Conservation (phyloP, 2,888 invertebrate species). For the Mesoligia furuncula region DNA sequence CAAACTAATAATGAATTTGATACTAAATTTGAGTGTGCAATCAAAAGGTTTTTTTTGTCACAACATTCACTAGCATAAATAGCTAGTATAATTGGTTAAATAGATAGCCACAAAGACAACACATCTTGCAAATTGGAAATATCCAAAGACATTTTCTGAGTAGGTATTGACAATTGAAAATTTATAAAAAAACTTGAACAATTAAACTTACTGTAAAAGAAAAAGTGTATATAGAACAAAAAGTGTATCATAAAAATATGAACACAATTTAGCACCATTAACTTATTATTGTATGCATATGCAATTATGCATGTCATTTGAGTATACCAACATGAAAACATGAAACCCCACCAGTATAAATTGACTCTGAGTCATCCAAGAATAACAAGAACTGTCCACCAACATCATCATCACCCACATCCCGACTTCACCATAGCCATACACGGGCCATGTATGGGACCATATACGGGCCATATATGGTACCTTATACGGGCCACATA, state of each 20-base stretch:
- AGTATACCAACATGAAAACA: not conserved
- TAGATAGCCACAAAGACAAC: not conserved
- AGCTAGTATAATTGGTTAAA: not conserved
- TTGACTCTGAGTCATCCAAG: not conserved
- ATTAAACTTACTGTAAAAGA: not conserved
- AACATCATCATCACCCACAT: not conserved
- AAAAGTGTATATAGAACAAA: not conserved
- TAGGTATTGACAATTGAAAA: not conserved
- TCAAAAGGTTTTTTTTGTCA: not conserved
- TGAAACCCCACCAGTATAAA: not conserved
- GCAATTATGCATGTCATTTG: not conserved
- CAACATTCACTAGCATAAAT: not conserved
- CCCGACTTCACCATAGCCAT: not conserved
- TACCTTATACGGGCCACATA: no score
- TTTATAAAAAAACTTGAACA: not conserved
- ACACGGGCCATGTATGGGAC: no score
- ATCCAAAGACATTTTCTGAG: not conserved
- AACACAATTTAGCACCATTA: not conserved
- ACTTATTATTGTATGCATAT: not conserved
- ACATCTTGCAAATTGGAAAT: not conserved
- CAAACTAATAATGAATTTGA: no score
- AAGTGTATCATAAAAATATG: not conserved
- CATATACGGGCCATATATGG: no score
- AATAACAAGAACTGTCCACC: slow-evolving; percentile 14
- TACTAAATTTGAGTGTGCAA: not conserved